phyloP scores from a whole-genome alignment of 2,113 vertebrate species.

The Phylloscopus trochilus region DNA sequence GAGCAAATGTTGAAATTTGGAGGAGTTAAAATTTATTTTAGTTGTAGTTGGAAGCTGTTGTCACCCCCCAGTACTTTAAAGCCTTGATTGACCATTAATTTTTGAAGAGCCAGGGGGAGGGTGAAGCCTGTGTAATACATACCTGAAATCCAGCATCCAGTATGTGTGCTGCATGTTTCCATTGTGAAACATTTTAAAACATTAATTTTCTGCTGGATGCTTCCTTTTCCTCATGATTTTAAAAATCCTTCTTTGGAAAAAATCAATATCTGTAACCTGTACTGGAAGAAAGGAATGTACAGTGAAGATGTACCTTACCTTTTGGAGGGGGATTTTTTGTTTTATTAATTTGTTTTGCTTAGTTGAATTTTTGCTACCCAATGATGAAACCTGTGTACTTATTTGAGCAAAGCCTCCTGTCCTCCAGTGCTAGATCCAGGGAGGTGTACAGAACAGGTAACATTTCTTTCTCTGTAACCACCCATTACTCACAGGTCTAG shows the following conservation, averaged over 20 bases:
- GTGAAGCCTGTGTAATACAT: background rate
- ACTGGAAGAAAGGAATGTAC: accelerated
- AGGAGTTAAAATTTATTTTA: background rate
- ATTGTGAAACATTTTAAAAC: background rate
- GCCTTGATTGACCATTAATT: background rate
- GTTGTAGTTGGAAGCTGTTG: background rate
- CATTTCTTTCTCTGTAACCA: background rate
- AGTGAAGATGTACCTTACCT: background rate
- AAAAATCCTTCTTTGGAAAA: background rate
- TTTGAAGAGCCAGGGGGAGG: background rate
- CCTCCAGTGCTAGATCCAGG: background rate
- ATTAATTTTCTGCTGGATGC: background rate
- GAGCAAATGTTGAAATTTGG: background rate
- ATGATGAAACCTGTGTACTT: background rate
- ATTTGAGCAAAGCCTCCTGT: background rate
- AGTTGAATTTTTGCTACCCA: background rate
- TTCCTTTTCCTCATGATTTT: background rate
- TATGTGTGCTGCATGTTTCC: background rate
- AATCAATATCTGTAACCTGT: background rate
- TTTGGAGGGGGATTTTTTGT: background rate
- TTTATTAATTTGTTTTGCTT: background rate
- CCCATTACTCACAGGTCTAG: background rate
- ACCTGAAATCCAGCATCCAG: background rate
- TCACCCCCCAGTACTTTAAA: background rate
- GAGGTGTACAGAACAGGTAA: background rate